Evolutionary conservation across 1,140 invertebrate species (phyloP).

Genomic region (Triops cancriformis): DNA sequence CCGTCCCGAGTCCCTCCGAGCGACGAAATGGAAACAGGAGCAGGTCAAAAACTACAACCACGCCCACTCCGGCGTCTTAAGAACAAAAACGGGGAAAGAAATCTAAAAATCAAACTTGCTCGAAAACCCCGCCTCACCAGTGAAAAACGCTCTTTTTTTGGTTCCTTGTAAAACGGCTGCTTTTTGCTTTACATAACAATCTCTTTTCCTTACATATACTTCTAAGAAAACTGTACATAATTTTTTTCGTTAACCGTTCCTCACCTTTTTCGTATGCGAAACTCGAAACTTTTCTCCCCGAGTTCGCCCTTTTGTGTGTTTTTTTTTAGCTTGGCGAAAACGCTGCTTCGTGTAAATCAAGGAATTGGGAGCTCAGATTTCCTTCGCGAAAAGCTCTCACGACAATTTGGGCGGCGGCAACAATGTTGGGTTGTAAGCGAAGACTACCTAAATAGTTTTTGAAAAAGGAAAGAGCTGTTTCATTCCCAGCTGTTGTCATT

Average conservation of each 20-base stretch:
- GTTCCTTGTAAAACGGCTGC: neutral
- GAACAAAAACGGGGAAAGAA: neutral
- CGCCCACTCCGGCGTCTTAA: neutral
- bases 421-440: neutral
- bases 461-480: neutral
- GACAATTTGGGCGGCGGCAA: neutral
- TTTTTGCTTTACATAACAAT: slow-evolving; percentile 3
- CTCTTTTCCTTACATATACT: neutral
- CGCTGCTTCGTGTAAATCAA: neutral
- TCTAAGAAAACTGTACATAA: neutral
- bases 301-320: neutral
- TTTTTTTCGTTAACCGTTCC: neutral
- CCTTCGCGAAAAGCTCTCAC: neutral
- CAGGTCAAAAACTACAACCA: neutral
- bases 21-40: neutral
- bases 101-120: neutral
- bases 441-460: neutral
- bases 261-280: neutral
- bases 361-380: neutral
- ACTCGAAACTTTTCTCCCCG: neutral
- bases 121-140: neutral
- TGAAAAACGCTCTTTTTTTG: neutral
- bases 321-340: neutral
- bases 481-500: neutral
- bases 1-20: neutral